Percentiles rank a stretch among this genome's conserved stretches.
Conservation (phyloP, 2,888 invertebrate genomes). For the Cerastis leucographa region DNA sequence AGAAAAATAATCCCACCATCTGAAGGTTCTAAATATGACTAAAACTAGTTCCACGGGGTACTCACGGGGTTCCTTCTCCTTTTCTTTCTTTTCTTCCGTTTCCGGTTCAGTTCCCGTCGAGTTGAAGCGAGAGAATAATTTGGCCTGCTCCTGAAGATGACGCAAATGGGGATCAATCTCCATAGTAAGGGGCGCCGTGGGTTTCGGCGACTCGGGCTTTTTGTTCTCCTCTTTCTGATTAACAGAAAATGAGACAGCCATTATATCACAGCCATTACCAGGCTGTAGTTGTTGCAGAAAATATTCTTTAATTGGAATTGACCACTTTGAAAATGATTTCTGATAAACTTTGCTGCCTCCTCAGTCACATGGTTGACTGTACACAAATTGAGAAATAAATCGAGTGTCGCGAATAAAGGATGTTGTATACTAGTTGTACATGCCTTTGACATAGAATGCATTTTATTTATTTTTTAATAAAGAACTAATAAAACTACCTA, state of each 20-base stretch:
- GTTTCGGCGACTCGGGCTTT: slow-evolving; percentile 83
- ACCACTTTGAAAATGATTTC: not conserved
- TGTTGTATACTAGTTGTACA: not conserved
- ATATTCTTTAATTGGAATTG: not conserved
- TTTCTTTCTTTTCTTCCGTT: slow-evolving; percentile 77
- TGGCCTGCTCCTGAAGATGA: slow-evolving; percentile 90
- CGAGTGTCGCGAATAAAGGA: not conserved
- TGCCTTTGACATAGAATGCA: not conserved
- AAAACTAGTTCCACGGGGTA: not conserved
- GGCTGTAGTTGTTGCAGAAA: not conserved
- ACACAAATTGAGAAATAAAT: not conserved
- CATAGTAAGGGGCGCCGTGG: slow-evolving; percentile 86
- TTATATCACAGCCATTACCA: not conserved
- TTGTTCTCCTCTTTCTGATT: slow-evolving; percentile 70
- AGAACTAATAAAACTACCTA: not conserved
- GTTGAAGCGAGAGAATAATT: slow-evolving; percentile 88
- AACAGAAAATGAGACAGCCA: slow-evolving; percentile 4
- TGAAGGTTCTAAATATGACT: not conserved
- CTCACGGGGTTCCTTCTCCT: slow-evolving; percentile 87
- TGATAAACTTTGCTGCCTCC: not conserved
- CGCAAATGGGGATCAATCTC: slow-evolving; percentile 89
- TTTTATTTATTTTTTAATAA: not conserved
- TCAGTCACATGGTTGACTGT: not conserved
- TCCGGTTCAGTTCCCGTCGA: slow-evolving; percentile 81
- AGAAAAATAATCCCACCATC: not conserved